These are phyloP conservation scores for Nestor notabilis DNA, from an alignment of 2,113 vertebrate species.

Conservation along the genomic window DNA sequence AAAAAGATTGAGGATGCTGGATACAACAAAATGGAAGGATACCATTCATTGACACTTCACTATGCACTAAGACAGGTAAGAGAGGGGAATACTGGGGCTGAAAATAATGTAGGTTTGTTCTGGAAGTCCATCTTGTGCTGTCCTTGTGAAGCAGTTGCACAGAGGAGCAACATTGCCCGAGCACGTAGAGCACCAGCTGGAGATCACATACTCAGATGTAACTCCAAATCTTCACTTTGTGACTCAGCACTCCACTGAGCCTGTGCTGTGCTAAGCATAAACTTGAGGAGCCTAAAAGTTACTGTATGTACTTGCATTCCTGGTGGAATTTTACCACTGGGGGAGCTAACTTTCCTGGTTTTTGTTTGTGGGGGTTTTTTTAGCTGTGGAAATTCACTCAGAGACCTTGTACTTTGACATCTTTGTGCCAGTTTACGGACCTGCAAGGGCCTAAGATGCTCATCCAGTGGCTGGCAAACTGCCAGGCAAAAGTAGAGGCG, in stretches of 20 bases:
- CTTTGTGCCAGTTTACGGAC: neutral
- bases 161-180: neutral
- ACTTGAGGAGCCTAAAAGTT: neutral
- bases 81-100: neutral
- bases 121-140: neutral
- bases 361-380: neutral
- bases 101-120: neutral
- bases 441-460: neutral
- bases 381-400: neutral
- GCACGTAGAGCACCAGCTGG: neutral
- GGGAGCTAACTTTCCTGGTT: neutral
- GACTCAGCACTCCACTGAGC: rapidly evolving
- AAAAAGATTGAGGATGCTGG: neutral
- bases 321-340: neutral
- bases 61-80: neutral
- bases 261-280: neutral
- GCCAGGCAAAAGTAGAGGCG: neutral
- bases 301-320: neutral
- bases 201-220: neutral
- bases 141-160: neutral
- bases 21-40: neutral
- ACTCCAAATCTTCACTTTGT: neutral
- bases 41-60: rapidly evolving
- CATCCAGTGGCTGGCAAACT: neutral
- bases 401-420: neutral